phyloP scores from a whole-genome alignment of 1,140 invertebrate genomes.

The Drosophila obscura region DNA sequence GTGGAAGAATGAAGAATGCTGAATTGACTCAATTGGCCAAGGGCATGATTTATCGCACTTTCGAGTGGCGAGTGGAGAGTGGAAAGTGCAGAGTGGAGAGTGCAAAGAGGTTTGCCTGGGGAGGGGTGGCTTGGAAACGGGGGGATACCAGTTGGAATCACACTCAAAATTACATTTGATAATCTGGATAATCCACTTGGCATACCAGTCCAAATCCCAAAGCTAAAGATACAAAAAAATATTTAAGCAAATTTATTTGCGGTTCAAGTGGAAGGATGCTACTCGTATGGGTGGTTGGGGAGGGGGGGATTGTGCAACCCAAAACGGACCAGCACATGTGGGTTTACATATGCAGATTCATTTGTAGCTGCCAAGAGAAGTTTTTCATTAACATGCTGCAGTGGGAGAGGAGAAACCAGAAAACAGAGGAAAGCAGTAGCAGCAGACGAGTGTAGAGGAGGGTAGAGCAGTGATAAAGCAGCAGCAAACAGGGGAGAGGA shows the following conservation, averaged over 20 bases:
- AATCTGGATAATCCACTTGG: conserved; percentile 48
- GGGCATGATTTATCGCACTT: conserved; percentile 76
- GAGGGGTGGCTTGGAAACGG: not conserved
- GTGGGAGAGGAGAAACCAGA: not conserved
- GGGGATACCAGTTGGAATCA: not conserved
- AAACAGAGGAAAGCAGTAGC: not conserved
- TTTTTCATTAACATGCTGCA: conserved; percentile 51
- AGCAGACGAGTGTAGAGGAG: conserved; percentile 44
- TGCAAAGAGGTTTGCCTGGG: not conserved
- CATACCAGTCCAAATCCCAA: conserved; percentile 3
- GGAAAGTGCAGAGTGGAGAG: conserved; percentile 7
- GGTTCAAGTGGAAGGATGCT: conserved; percentile 4
- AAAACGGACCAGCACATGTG: too few species aligned
- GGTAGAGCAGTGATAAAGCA: conserved; percentile 46
- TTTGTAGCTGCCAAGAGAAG: conserved; percentile 7
- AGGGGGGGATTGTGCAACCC: too few species aligned
- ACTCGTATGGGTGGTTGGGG: too few species aligned
- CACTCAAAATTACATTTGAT: conserved; percentile 26
- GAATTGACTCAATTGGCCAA: conserved; percentile 81
- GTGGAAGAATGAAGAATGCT: conserved; percentile 58
- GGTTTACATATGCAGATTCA: too few species aligned
- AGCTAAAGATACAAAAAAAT: conserved; percentile 26
- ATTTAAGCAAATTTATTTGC: conserved; percentile 35
- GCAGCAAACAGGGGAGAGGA: not conserved
- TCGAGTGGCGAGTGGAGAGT: conserved; percentile 35